Evolutionary conservation across 2,888 invertebrate genomes (phyloP).

Genomic region (Lasioglossum pauxillum): DNA sequence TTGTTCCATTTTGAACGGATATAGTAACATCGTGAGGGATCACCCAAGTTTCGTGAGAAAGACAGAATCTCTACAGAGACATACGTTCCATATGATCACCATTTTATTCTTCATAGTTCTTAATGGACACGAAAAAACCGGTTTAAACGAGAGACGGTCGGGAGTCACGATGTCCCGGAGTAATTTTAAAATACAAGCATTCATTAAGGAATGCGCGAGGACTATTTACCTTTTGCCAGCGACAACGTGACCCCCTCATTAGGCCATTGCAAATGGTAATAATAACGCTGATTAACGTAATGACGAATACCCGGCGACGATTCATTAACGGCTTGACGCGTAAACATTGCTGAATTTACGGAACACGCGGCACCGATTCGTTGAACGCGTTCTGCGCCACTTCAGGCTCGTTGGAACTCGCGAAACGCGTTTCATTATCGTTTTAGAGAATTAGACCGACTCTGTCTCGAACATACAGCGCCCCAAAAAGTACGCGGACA

Average conservation of each 20-base stretch:
- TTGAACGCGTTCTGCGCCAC: neutral
- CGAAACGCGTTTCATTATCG: neutral
- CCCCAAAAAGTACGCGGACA: neutral
- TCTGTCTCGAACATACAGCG: neutral
- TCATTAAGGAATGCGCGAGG: conserved; percentile 23
- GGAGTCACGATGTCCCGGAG: neutral
- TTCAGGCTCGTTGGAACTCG: neutral
- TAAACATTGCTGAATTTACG: conserved; percentile 38
- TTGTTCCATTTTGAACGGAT: neutral
- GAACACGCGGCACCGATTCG: conserved; percentile 29
- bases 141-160: conserved; percentile 18
- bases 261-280: conserved; percentile 41
- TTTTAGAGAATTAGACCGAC: neutral
- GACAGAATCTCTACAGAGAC: neutral
- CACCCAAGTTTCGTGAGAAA: conserved; percentile 31
- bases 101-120: conserved; percentile 49
- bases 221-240: conserved; percentile 26
- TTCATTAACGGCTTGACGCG: conserved; percentile 43
- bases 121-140: conserved; percentile 47
- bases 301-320: conserved; percentile 21
- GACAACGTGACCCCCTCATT: conserved; percentile 35
- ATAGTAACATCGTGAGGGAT: neutral
- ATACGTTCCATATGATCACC: neutral
- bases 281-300: conserved; percentile 56
- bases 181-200: conserved; percentile 33